Base-by-base conservation (phyloP, 1,140 invertebrate species). In the Littorina saxatilis region DNA sequence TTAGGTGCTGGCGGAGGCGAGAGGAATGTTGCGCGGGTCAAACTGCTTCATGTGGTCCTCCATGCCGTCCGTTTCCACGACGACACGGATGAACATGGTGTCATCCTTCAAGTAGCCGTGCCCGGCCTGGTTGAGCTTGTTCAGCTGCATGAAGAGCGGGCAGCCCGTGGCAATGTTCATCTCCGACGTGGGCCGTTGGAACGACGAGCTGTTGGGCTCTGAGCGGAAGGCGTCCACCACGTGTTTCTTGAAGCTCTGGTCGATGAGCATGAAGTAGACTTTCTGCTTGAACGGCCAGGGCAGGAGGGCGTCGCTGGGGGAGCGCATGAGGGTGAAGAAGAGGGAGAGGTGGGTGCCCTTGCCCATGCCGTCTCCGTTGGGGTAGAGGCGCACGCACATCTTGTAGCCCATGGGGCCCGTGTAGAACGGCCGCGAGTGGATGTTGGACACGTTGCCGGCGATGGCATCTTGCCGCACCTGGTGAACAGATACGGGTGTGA, bases 361-460 rank as follows among this genome's bases (percentile, higher is more conserved):
- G 1, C 91, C 91, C 82, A 91, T 90, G 4, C 96, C 94, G 86
- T 95, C 94, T 0, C 95, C 94, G 39, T 96, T 96, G 75, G 97
- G 94, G 91, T 97, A 97, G 15, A 98, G 92, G n/a, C 96, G 94
- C 0, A 95, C 94, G 91, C 96, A 97, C 90, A 98, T 95, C 92
- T 96, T 96, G 91, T 98, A 98, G 37, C 91, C 91, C 74, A 78
- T 2, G 73, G 79, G 35, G 17, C 66, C 63, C 29, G 63, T 47
- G 61, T 47, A 52, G 43, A 52, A 50, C 43, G 80, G 87, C 87
- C 13, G 86, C 0, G 89, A 90, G 78, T 91, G 91, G 27, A 91
- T 82, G 76, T 89, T 90, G n/a, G 88, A 87, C 13, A 83, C 80
- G 32, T 74, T 86, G 32, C 89, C 90, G 29, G 72, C 75, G 1